A percentile compares a stretch with the other conserved stretches of the same genome.
Evolutionary conservation across 2,888 invertebrate genomes (phyloP).

Genomic region (Anorthoa munda): DNA sequence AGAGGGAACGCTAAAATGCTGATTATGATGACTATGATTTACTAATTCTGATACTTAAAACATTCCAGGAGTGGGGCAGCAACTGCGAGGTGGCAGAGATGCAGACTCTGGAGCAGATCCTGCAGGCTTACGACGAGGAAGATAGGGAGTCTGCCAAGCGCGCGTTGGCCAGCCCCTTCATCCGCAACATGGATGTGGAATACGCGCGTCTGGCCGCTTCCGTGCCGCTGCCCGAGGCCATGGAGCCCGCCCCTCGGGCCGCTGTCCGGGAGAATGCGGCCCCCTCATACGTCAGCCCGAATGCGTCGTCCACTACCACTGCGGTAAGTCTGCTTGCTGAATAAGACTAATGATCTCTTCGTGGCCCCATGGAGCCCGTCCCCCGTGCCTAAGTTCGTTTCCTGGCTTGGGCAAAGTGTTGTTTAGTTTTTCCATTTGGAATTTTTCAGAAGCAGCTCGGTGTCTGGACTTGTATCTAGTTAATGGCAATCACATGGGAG

Average conservation of each 20-base stretch:
- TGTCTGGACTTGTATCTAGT: too few species aligned
- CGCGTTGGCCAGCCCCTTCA: constrained; percentile 95
- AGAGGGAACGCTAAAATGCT: too few species aligned
- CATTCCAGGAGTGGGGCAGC: constrained; percentile 94
- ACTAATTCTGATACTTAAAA: not conserved
- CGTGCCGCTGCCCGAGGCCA: constrained; percentile 80
- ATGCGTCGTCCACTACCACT: constrained; percentile 44
- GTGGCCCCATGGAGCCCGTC: too few species aligned
- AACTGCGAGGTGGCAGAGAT: constrained; percentile 96
- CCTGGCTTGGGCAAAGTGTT: too few species aligned
- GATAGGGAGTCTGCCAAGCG: constrained; percentile 95
- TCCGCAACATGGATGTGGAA: constrained; percentile 98
- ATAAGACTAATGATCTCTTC: too few species aligned
- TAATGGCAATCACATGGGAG: too few species aligned
- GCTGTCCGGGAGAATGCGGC: constrained; percentile 93
- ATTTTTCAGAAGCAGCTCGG: too few species aligned
- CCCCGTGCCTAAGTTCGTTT: too few species aligned
- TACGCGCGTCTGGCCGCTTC: constrained; percentile 92
- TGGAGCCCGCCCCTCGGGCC: constrained; percentile 90
- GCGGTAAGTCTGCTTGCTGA: constrained; percentile 36
- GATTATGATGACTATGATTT: too few species aligned
- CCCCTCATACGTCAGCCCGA: constrained; percentile 90
- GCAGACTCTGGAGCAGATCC: constrained; percentile 94
- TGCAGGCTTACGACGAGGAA: constrained; percentile 96
- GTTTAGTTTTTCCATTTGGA: too few species aligned